Conservation (phyloP, 2,888 invertebrate species). For the Mechanitis mazaeus region DNA sequence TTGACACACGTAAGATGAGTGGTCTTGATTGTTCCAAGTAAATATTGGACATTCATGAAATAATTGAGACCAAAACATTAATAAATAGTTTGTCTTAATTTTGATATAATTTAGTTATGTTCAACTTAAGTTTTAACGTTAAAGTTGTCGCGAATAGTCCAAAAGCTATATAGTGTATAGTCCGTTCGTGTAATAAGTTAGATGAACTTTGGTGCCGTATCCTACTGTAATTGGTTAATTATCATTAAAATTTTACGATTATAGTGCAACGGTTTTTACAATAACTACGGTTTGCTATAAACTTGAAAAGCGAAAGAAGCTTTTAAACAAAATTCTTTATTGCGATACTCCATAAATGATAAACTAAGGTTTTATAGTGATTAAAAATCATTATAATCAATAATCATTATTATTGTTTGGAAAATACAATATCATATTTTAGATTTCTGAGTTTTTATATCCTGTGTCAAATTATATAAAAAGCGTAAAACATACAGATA, state of each 20-base stretch:
- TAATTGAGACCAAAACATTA: constrained; percentile 12
- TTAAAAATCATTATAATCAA: constrained; percentile 4
- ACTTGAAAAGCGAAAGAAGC: constrained; percentile 1
- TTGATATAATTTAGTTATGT: background rate
- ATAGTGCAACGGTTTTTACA: constrained; percentile 3
- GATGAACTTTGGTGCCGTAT: background rate
- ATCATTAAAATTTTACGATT: constrained; percentile 4
- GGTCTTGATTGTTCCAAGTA: constrained; percentile 12
- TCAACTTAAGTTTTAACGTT: too few species aligned
- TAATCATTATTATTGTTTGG: background rate
- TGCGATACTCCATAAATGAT: constrained; percentile 7
- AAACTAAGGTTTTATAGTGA: constrained; percentile 10
- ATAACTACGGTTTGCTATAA: constrained; percentile 1
- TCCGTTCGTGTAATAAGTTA: background rate
- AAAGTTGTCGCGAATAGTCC: too few species aligned
- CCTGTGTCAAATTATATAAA: background rate
- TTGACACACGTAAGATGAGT: constrained; percentile 24
- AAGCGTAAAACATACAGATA: background rate
- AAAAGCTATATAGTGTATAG: too few species aligned
- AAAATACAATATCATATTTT: constrained; percentile 7
- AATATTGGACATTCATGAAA: constrained; percentile 18
- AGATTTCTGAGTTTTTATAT: background rate
- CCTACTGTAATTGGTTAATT: constrained; percentile 1
- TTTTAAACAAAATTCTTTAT: constrained; percentile 1
- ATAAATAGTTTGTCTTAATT: background rate